Conservation (phyloP, 2,797 vertebrate genomes). For the Peromyscus melanophrys region DNA sequence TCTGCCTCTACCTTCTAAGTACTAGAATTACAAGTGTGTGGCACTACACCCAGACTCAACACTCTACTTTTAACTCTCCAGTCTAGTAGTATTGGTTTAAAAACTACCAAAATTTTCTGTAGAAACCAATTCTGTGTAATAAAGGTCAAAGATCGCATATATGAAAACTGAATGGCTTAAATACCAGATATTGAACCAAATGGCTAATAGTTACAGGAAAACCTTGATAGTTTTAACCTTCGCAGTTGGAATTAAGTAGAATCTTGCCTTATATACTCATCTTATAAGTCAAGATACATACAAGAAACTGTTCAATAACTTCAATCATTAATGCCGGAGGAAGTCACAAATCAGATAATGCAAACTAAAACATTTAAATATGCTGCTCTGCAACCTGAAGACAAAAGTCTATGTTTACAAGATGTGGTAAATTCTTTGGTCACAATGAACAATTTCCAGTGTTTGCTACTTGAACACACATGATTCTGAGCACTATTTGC, state of each 20-base stretch:
- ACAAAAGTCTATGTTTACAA: constrained; percentile 49
- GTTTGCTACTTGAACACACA: neutral
- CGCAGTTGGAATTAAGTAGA: neutral
- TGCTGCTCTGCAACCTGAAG: neutral
- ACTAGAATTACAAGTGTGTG: neutral
- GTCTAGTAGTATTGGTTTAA: neutral
- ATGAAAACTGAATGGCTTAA: constrained; percentile 59
- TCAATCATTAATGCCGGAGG: neutral
- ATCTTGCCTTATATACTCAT: neutral
- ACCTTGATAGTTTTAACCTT: constrained; percentile 22
- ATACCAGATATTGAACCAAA: constrained; percentile 2
- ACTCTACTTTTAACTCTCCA: neutral
- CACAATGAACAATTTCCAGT: constrained; percentile 47
- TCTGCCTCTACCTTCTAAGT: too few species aligned
- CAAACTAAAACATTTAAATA: constrained; percentile 55
- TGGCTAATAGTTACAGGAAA: neutral
- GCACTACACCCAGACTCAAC: neutral
- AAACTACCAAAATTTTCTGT: constrained; percentile 43
- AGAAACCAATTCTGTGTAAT: constrained; percentile 24
- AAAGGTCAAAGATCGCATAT: constrained; percentile 45
- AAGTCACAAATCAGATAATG: neutral
- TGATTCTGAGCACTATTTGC: neutral
- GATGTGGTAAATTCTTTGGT: constrained; percentile 12
- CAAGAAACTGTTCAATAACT: constrained; percentile 3
- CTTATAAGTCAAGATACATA: constrained; percentile 21